phyloP scores from a whole-genome alignment of 1,140 invertebrate genomes.

The Orchesella cincta region DNA sequence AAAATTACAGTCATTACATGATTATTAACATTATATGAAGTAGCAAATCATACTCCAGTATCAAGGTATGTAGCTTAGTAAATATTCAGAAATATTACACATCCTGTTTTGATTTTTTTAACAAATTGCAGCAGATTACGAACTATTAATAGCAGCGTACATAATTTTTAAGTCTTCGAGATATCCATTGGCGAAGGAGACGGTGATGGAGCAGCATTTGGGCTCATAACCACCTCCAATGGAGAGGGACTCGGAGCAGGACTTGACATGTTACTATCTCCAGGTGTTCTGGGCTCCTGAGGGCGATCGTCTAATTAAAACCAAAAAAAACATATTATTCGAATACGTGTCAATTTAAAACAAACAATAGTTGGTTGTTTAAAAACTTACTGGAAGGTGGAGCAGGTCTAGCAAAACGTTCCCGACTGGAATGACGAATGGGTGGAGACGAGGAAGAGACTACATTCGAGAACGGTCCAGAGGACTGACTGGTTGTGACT shows the following conservation, averaged over 20 bases:
- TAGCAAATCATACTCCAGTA: too few relatives aligned
- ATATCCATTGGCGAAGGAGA: conserved; percentile 52
- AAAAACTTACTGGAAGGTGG: conserved; percentile 33
- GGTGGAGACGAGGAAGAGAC: conserved; percentile 52
- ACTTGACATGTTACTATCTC: conserved; percentile 44
- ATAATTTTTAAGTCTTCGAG: conserved; percentile 46
- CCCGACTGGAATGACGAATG: conserved; percentile 46
- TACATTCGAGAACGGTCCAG: conserved; percentile 51
- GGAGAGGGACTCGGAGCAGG: conserved; percentile 46
- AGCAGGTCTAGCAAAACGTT: conserved; percentile 46
- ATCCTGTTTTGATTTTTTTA: too few relatives aligned
- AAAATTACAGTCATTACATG: too few relatives aligned
- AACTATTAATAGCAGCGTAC: too few relatives aligned
- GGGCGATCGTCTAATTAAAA: conserved; percentile 54
- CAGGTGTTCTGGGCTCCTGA: conserved; percentile 54
- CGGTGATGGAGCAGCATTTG: conserved; percentile 43
- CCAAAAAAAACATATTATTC: too few relatives aligned
- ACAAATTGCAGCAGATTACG: not conserved
- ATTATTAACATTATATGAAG: too few relatives aligned
- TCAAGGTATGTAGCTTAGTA: too few relatives aligned
- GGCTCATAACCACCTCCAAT: conserved; percentile 46
- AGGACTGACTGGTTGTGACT: conserved; percentile 47
- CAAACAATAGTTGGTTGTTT: too few relatives aligned
- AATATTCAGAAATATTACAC: too few relatives aligned
- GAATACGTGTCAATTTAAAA: too few relatives aligned